phyloP scores from a whole-genome alignment of 2,888 invertebrate species.

The Cyclophora punctaria region DNA sequence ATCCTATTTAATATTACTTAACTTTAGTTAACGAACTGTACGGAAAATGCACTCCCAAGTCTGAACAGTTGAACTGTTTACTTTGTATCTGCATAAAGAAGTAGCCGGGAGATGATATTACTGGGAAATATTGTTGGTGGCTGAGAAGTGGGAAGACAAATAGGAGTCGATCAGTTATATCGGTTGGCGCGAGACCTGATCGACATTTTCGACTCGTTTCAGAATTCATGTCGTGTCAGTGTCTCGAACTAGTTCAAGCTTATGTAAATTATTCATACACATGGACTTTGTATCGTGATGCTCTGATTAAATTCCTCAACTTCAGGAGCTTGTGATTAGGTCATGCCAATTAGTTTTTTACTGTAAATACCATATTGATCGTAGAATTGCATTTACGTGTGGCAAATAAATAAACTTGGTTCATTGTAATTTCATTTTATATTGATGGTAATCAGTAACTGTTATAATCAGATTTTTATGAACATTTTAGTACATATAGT shows the following conservation, averaged over 20 bases:
- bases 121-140: slow-evolving; percentile 7
- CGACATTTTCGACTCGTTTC: slow-evolving; percentile 27
- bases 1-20: not conserved
- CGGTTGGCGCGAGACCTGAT: slow-evolving; percentile 18
- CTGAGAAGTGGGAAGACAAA: slow-evolving; percentile 6
- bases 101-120: slow-evolving; percentile 14
- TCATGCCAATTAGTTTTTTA: no score
- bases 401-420: no score
- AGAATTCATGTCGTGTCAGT: slow-evolving; percentile 24
- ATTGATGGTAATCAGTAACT: no score
- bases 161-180: slow-evolving; percentile 14
- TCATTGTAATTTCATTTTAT: no score
- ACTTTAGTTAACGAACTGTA: not conserved
- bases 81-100: slow-evolving; percentile 8
- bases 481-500: no score
- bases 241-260: slow-evolving; percentile 29
- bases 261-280: slow-evolving; percentile 32
- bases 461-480: no score
- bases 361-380: no score
- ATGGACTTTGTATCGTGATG: slow-evolving; percentile 15
- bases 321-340: not conserved
- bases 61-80: no score
- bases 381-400: no score
- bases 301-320: slow-evolving; percentile 18
- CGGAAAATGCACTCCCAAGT: slow-evolving; percentile 24